Percentiles rank a stretch among this genome's conserved stretches.
phyloP scores from a whole-genome alignment of 2,113 vertebrate species.

The Barbus barbus region DNA sequence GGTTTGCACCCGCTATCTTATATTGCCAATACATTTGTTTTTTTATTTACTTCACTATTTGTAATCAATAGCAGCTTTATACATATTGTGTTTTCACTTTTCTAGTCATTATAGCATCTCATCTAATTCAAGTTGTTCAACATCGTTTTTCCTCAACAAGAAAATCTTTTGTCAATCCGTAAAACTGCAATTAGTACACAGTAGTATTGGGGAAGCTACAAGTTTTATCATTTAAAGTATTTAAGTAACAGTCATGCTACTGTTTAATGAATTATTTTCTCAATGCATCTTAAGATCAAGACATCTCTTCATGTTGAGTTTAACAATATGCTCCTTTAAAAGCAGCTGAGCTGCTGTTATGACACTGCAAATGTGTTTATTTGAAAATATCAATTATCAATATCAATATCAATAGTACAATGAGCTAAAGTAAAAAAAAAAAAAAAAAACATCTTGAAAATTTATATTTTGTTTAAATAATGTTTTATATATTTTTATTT shows the following conservation, averaged over 20 bases:
- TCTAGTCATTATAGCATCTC: background rate
- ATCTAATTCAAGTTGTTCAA: background rate
- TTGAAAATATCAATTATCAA: too few relatives aligned
- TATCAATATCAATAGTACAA: too few relatives aligned
- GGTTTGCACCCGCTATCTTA: too few relatives aligned
- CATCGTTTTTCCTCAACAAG: background rate
- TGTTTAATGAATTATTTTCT: background rate
- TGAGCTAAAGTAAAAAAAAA: too few relatives aligned
- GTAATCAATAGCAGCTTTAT: background rate
- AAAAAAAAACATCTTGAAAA: too few relatives aligned
- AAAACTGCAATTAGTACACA: too few relatives aligned
- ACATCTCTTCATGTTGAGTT: background rate
- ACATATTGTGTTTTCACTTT: background rate
- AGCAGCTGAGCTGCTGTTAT: too few relatives aligned
- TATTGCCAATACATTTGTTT: background rate
- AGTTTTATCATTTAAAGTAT: background rate
- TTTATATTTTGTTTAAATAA: too few relatives aligned
- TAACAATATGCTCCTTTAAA: too few relatives aligned
- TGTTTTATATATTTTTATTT: too few relatives aligned
- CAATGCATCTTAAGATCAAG: background rate
- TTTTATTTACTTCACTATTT: background rate
- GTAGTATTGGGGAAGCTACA: too few relatives aligned
- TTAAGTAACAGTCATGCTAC: background rate
- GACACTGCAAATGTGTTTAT: too few relatives aligned
- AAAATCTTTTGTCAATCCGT: background rate